These are phyloP conservation scores for Cossypha niveicapilla DNA, from an alignment of 2,797 vertebrate species.

Conservation along the genomic window DNA sequence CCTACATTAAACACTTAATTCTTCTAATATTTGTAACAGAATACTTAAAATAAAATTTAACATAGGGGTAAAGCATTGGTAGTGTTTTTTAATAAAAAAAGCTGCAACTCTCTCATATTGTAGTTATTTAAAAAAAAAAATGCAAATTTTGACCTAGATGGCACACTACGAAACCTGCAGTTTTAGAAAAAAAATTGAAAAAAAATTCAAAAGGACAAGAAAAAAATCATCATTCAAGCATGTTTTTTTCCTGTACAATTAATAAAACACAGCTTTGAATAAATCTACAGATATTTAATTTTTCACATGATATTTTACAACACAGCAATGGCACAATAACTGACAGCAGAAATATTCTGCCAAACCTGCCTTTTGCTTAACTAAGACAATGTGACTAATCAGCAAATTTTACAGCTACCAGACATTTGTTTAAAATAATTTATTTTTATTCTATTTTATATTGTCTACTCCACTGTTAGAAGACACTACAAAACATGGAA, in stretches of 20 bases:
- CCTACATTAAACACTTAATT: neutral
- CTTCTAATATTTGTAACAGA: neutral
- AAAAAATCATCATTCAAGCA: neutral
- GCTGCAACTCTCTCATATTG: neutral
- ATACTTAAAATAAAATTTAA: neutral
- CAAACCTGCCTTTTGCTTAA: neutral
- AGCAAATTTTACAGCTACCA: neutral
- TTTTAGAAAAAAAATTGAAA: neutral
- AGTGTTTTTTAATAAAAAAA: neutral
- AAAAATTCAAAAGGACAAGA: neutral
- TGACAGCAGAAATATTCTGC: neutral
- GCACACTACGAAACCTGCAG: neutral
- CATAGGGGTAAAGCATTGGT: neutral
- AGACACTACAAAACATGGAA: neutral
- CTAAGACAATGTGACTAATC: neutral
- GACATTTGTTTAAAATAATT: neutral
- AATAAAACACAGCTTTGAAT: neutral
- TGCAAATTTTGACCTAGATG: constrained; percentile 26
- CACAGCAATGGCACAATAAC: neutral
- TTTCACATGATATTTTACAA: neutral
- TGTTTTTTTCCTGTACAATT: neutral
- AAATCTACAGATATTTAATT: neutral
- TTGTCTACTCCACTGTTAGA: neutral
- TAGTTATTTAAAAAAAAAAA: neutral
- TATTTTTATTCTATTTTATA: too few species aligned